Conservation (phyloP, 2,888 invertebrate genomes). For the Microctonus hyperodae region DNA sequence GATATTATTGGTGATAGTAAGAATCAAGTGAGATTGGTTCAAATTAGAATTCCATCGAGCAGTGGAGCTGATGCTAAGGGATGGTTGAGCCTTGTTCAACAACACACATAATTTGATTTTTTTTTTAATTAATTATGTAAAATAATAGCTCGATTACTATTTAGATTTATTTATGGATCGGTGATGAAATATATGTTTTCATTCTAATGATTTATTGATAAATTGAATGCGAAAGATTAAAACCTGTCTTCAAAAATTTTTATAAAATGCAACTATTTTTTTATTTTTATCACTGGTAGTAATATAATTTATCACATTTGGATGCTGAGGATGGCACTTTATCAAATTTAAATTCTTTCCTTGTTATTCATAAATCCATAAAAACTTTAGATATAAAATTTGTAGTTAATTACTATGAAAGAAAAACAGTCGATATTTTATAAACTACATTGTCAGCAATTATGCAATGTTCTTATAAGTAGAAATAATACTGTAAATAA, state of each 20-base stretch:
- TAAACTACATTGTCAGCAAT: no score
- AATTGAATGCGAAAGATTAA: not conserved
- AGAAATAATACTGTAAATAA: no score
- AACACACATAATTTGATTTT: conserved; percentile 19
- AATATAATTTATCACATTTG: no score
- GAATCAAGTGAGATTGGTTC: conserved; percentile 55
- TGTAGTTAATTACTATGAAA: no score
- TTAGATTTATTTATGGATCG: not conserved
- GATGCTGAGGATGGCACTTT: no score
- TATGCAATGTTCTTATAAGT: no score
- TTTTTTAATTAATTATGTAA: not conserved
- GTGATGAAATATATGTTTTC: not conserved
- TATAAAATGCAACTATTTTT: no score
- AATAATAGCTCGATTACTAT: not conserved
- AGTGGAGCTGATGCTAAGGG: conserved; percentile 49
- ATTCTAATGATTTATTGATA: not conserved
- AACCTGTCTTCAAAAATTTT: not conserved
- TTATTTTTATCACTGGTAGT: no score
- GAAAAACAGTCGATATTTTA: no score
- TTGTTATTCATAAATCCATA: no score
- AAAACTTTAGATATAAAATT: no score
- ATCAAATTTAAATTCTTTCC: no score
- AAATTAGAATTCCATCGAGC: conserved; percentile 55
- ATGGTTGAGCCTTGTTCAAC: conserved; percentile 58
- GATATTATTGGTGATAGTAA: conserved; percentile 50